phyloP scores from a whole-genome alignment of 2,888 invertebrate genomes.

The Drosophila helvetica region DNA sequence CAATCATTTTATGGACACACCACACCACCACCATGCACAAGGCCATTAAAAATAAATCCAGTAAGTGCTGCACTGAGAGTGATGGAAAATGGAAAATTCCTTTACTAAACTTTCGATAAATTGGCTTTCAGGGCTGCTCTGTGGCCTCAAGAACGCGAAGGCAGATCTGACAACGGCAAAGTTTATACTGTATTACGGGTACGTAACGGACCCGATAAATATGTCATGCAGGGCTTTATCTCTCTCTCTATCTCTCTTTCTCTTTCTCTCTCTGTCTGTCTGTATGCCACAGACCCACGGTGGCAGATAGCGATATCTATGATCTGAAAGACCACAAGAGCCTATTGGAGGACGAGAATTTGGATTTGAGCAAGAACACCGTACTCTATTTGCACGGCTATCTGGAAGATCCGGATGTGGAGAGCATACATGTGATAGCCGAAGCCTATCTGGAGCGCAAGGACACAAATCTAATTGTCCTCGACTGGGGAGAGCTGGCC shows the following conservation, averaged over 20 bases:
- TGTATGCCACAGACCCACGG: constrained; percentile 69
- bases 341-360: constrained; percentile 72
- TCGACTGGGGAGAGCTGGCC: constrained; percentile 83
- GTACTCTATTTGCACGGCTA: constrained; percentile 87
- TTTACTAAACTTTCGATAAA: constrained; percentile 1
- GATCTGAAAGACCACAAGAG: constrained; percentile 71
- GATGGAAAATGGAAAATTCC: constrained; percentile 14
- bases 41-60: constrained; percentile 75
- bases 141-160: constrained; percentile 85
- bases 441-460: constrained; percentile 81
- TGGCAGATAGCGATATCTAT: constrained; percentile 75
- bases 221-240: not conserved
- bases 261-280: not conserved
- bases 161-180: constrained; percentile 84
- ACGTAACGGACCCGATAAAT: constrained; percentile 13
- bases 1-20: constrained; percentile 34
- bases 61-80: constrained; percentile 57
- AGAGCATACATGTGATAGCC: constrained; percentile 85
- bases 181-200: constrained; percentile 81
- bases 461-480: constrained; percentile 81
- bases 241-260: not conserved
- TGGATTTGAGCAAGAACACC: constrained; percentile 84
- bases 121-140: constrained; percentile 80
- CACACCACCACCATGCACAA: constrained; percentile 60
- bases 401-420: constrained; percentile 86